Conservation (phyloP, 2,797 vertebrate genomes). For the Gadopsis bispinosus region DNA sequence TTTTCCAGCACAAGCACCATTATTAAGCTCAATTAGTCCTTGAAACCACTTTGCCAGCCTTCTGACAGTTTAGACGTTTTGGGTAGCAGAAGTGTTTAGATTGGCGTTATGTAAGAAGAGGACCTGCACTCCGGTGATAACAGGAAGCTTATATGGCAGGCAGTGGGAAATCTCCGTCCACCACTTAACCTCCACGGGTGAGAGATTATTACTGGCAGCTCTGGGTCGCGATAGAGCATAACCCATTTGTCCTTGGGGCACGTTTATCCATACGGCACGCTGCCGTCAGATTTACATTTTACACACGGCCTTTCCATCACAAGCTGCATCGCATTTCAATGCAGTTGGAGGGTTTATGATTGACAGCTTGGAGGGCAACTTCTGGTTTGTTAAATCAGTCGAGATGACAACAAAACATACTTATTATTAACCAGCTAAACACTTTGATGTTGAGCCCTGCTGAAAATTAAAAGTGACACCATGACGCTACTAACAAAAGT, state of each 20-base stretch:
- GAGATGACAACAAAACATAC: not conserved
- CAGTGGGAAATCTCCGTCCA: conserved; percentile 70
- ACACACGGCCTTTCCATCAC: conserved; percentile 11
- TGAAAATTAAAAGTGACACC: not conserved
- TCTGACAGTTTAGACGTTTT: conserved; percentile 64
- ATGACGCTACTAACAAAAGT: not conserved
- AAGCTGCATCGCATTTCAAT: conserved; percentile 22
- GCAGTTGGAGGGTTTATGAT: not conserved
- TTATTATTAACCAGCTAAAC: not conserved
- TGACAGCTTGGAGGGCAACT: not conserved
- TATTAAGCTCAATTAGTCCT: conserved; percentile 72
- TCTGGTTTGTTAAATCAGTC: conserved; percentile 1
- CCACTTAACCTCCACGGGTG: conserved; percentile 73
- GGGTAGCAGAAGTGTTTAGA: conserved; percentile 55
- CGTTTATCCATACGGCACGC: conserved; percentile 48
- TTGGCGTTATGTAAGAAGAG: conserved; percentile 67
- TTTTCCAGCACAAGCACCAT: conserved; percentile 31
- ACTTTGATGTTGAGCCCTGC: not conserved
- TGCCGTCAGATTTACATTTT: conserved; percentile 45
- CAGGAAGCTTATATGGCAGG: conserved; percentile 72
- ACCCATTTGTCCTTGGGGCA: conserved; percentile 63
- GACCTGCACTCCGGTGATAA: conserved; percentile 81
- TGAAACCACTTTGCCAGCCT: conserved; percentile 71
- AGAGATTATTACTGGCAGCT: conserved; percentile 74
- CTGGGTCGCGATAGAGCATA: conserved; percentile 59